A percentile compares a stretch with the other conserved stretches of the same genome.
Evolutionary conservation across 2,113 vertebrate genomes (phyloP).

Genomic region (Planiliza haematocheilus): DNA sequence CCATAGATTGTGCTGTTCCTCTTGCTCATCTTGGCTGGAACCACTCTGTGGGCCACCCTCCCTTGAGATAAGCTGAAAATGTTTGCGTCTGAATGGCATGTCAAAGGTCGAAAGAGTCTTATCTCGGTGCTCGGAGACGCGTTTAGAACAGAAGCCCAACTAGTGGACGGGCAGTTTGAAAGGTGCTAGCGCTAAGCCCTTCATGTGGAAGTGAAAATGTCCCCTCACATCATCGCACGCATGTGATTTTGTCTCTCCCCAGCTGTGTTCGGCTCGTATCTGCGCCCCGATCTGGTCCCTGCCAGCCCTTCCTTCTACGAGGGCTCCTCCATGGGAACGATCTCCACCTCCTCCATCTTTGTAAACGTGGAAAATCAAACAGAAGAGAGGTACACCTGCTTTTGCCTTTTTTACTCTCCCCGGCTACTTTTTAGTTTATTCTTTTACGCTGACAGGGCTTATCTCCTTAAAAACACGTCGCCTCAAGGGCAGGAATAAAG

Average conservation of each 20-base stretch:
- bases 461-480: not conserved
- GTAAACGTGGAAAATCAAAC: conserved; percentile 83
- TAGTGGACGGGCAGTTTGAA: too few species aligned
- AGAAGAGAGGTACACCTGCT: conserved; percentile 79
- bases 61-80: too few species aligned
- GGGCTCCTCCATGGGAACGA: conserved; percentile 91
- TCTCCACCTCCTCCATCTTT: conserved; percentile 92
- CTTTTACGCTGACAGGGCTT: not conserved
- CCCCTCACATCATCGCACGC: not conserved
- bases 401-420: conserved; percentile 66
- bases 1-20: too few species aligned
- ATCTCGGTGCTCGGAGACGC: too few species aligned
- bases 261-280: conserved; percentile 85
- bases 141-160: too few species aligned
- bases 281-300: conserved; percentile 89
- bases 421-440: not conserved
- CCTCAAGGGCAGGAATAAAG: not conserved
- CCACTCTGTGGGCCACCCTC: too few species aligned
- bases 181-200: too few species aligned
- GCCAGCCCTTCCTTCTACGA: conserved; percentile 88
- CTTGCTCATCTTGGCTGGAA: too few species aligned
- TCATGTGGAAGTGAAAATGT: too few species aligned
- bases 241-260: conserved; percentile 24
- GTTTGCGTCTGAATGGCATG: too few species aligned
- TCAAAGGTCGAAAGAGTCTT: too few species aligned